Evolutionary conservation across 2,113 vertebrate species (phyloP), one percentile per base, ranked within the genome.

Genomic region (Sminthopsis crassicaudata): DNA sequence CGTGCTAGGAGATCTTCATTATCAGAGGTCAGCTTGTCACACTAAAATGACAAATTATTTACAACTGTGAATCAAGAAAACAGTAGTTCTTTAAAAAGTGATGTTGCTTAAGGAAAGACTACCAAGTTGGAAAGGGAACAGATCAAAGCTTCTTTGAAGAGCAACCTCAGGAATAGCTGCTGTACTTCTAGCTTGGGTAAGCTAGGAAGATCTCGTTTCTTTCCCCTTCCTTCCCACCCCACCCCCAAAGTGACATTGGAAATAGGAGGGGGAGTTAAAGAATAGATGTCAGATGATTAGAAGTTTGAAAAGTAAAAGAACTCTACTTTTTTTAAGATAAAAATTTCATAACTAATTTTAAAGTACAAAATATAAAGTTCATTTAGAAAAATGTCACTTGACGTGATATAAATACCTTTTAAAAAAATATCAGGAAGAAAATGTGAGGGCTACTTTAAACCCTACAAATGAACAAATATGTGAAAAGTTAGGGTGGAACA

Each of bases 1-100:
- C 97, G 98, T 92, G 99, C 98, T 94, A 98, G 57, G 53, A 99
- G 97, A 96, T 99, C 99, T 97, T 99, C 99, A 94, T 99, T 99
- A 96, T 99, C 98, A 90, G 99, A 99, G 25, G 0, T 98, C 55
- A 99, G 96, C 48, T 98, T 98, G 96, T 99, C 99, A 48, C 97
- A 98, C 99, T 99, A 98, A 94, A 98, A 98, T 50, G 42, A 97
- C 22, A 92, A 96, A 95, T 50, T n/a, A 91, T 90, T 95, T 42
- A 94, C 53, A 92, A 95, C 8, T 50, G 3, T 94, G 91, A 96
- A 95, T 51, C 25, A 90, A 51, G 89, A 46, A 90, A 89, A 46
- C 88, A 42, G 2, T 25, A 30, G 27, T 51, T 48, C 46, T 90
- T 76, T 26, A 90, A 25, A 90, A 46, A 50, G 26, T 26, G 89